Conservation (phyloP, 2,888 invertebrate genomes). For the Dugesia japonica region DNA sequence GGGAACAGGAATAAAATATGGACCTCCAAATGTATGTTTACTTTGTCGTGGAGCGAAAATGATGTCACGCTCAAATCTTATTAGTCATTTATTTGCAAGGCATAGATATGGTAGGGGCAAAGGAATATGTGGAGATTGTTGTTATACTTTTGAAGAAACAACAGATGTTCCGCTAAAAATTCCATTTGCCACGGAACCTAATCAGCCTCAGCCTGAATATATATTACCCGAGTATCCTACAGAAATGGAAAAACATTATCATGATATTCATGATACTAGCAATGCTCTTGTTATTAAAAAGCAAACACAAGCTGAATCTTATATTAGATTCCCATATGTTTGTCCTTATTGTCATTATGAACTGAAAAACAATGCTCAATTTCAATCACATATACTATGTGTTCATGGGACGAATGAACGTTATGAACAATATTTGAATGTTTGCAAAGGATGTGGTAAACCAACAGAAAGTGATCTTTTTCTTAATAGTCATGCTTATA, state of each 20-base stretch:
- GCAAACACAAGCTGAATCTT: neutral
- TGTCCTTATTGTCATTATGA: conserved; percentile 24
- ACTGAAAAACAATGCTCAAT: conserved; percentile 21
- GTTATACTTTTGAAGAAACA: neutral
- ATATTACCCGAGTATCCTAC: neutral
- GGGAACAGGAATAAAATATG: neutral
- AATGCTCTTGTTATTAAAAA: conserved; percentile 1
- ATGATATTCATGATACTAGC: neutral
- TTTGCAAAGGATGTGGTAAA: neutral
- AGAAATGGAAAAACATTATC: conserved; percentile 23
- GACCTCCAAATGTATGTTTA: neutral
- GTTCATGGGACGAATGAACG: conserved; percentile 5
- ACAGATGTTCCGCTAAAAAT: neutral
- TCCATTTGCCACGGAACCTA: neutral
- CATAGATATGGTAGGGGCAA: neutral
- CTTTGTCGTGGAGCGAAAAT: conserved; percentile 16
- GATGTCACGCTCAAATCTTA: neutral
- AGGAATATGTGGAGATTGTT: neutral
- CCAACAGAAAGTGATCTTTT: neutral
- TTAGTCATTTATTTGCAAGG: neutral
- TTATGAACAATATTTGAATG: neutral
- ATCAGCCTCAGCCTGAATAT: neutral
- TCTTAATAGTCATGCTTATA: conserved; percentile 12
- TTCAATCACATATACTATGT: conserved; percentile 27
- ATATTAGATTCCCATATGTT: conserved; percentile 8